Conservation (phyloP, 2,113 vertebrate genomes). For the Aplodontia rufa region DNA sequence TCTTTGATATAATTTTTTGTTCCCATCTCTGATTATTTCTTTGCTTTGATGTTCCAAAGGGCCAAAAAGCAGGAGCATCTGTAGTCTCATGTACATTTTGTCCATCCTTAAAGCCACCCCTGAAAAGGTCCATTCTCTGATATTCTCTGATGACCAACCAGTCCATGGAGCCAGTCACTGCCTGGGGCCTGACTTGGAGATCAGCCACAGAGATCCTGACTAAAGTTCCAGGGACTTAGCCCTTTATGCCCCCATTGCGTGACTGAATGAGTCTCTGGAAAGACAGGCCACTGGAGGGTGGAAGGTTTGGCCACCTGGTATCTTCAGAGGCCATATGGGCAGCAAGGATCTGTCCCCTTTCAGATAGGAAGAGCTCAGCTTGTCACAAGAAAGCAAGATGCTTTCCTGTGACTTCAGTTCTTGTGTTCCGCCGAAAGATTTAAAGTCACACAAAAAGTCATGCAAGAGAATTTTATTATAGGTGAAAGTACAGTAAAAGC, state of each 20-base stretch:
- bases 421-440: too few species aligned
- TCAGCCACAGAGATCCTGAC: neutral
- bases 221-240: neutral
- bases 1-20: neutral
- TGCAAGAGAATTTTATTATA: too few species aligned
- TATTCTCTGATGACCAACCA: neutral
- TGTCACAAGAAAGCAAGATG: too few species aligned
- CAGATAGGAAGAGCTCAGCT: neutral
- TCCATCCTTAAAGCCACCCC: neutral
- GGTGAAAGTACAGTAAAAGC: too few species aligned
- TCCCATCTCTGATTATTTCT: neutral
- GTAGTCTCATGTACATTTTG: neutral
- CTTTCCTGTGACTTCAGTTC: too few species aligned
- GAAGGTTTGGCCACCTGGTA: neutral
- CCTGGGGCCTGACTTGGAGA: neutral
- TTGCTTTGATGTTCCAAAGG: neutral
- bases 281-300: neutral
- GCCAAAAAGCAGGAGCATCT: neutral
- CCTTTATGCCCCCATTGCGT: too few species aligned
- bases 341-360: neutral
- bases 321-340: neutral
- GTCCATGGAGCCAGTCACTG: too few species aligned
- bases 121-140: neutral
- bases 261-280: neutral
- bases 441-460: too few species aligned